Evolutionary conservation across 2,113 vertebrate species (phyloP), one percentile per base, ranked within the genome.

Genomic region (Salvelinus sp.): DNA sequence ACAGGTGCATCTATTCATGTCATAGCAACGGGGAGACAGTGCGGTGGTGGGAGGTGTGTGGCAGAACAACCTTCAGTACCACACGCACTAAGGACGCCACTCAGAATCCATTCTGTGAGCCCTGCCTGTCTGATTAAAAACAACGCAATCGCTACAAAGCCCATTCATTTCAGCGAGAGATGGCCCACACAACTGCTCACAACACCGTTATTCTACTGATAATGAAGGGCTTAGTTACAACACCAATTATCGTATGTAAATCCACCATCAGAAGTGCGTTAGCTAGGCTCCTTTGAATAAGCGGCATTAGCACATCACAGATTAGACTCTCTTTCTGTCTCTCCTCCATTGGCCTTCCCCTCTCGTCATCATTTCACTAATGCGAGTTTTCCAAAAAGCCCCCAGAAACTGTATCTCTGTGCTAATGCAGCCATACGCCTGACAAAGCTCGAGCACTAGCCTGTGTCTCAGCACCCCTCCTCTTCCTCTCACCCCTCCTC

Each of bases 221-320:
- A 84, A 81, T 85, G 76, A 87, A 88, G 78, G 77, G 82, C 78
- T 84, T 86, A 77, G 79, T 80, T 83, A 84, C 80, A 83, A 83
- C 77, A 83, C 71, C 48, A 86, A 88, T 90, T 92, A 89, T 87
- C 82, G 65, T 80, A 91, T 92, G 88, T 80, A 89, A 89, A 90
- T 92, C 80, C 69, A 72, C 75, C 70, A 83, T 83, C 64, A 86
- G 79, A 76, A 58, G 5, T 73, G 76, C 73, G 69, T 57, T 73
- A 54, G 50, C 50, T 54, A 76, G 72, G 78, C 77, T 57, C 75
- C 77, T 90, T 87, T 88, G 76, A 89, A 90, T 81, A 84, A 86
- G 81, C 68, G 78, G 68, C 64, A 82, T 78, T 66, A 77, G 80
- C 74, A 83, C 83, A 83, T 78, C 66, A 83, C 64, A 80, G 67